phyloP scores from a whole-genome alignment of 2,797 vertebrate species.

The Lagorchestes hirsutus region DNA sequence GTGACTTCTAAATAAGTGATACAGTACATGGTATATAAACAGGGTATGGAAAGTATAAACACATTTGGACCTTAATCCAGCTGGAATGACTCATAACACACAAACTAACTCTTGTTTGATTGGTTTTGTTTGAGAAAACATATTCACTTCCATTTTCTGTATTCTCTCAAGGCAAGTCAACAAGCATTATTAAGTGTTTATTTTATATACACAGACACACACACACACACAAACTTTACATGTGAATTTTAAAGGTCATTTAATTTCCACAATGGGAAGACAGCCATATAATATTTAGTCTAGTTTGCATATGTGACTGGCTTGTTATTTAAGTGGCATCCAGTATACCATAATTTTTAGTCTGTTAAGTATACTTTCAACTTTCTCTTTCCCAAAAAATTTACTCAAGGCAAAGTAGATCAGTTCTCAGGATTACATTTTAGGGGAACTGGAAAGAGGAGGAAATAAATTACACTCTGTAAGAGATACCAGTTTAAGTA shows the following conservation, averaged over 20 bases:
- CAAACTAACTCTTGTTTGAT: background rate
- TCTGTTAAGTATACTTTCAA: background rate
- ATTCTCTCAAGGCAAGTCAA: slow-evolving; percentile 21
- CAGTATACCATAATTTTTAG: background rate
- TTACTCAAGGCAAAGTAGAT: background rate
- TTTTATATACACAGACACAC: background rate
- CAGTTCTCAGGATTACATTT: background rate
- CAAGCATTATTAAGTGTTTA: background rate
- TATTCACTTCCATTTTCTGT: background rate
- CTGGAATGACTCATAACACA: too few relatives aligned
- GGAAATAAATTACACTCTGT: background rate
- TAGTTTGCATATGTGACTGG: background rate
- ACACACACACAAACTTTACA: background rate
- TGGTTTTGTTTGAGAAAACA: slow-evolving; percentile 2
- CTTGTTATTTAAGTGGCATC: background rate
- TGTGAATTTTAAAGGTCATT: slow-evolving; percentile 28
- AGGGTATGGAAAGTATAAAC: background rate
- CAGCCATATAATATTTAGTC: background rate
- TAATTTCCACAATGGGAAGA: background rate
- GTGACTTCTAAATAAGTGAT: background rate
- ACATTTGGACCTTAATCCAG: background rate
- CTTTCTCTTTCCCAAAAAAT: background rate
- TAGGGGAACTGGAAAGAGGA: background rate
- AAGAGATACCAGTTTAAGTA: slow-evolving; percentile 9
- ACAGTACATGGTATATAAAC: background rate